Evolutionary conservation across 2,113 vertebrate species (phyloP).

Genomic region (Isichthys henryi): DNA sequence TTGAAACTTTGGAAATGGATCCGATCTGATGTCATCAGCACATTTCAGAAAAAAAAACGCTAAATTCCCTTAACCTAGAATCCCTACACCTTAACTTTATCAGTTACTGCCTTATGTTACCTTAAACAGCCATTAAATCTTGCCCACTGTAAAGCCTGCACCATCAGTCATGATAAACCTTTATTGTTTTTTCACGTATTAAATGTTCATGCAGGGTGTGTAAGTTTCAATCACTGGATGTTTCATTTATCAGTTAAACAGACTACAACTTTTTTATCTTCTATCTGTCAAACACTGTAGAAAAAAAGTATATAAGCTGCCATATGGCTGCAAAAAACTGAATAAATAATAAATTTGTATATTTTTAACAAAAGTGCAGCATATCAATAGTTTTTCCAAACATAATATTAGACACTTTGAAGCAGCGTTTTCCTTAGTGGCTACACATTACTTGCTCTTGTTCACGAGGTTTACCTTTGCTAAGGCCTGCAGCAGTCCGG

Average conservation of each 20-base stretch:
- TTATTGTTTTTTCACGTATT: not conserved
- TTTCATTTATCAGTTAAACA: not conserved
- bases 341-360: not conserved
- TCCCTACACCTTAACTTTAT: constrained; percentile 9
- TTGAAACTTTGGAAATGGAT: constrained; percentile 52
- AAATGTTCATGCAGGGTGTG: not conserved
- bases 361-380: not conserved
- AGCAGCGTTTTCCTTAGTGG: not conserved
- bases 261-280: not conserved
- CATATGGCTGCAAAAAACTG: not conserved
- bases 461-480: not conserved
- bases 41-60: constrained; percentile 47
- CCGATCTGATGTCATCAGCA: constrained; percentile 49
- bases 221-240: not conserved
- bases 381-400: not conserved
- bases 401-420: not conserved
- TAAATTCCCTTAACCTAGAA: not conserved
- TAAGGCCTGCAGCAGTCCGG: not conserved
- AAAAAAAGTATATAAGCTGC: not conserved
- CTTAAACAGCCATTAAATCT: not conserved
- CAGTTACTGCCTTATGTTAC: not conserved
- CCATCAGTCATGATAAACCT: not conserved
- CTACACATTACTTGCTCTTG: not conserved
- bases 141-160: not conserved
- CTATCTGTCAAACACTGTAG: not conserved